Evolutionary conservation across 2,113 vertebrate genomes (phyloP).

Genomic region (Ctenomys sociabilis): DNA sequence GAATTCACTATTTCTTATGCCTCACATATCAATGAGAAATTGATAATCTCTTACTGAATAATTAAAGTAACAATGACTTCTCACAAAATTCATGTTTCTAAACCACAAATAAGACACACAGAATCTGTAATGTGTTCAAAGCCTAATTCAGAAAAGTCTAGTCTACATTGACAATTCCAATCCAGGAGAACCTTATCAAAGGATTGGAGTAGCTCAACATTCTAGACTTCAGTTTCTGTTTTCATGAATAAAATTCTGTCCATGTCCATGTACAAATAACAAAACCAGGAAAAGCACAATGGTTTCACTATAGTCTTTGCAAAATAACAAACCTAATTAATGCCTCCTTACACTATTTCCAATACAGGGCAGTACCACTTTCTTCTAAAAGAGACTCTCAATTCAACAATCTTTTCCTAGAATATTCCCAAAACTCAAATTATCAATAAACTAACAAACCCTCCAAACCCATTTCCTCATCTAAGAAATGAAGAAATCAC

Average conservation of each 20-base stretch:
- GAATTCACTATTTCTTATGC: not conserved
- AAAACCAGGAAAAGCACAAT: constrained; percentile 48
- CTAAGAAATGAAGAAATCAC: constrained; percentile 47
- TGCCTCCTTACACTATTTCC: not conserved
- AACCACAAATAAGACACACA: constrained; percentile 27
- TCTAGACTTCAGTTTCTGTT: constrained; percentile 23
- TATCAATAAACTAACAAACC: constrained; percentile 44
- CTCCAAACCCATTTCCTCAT: constrained; percentile 9
- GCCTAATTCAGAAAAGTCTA: constrained; percentile 50
- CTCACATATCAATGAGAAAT: not conserved
- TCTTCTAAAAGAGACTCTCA: constrained; percentile 5
- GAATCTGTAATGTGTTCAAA: constrained; percentile 69
- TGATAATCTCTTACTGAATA: constrained; percentile 22
- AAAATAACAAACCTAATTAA: constrained; percentile 41
- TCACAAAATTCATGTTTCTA: constrained; percentile 50
- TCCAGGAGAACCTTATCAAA: not conserved
- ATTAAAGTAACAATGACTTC: constrained; percentile 15
- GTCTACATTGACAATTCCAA: constrained; percentile 24
- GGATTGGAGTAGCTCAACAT: not conserved
- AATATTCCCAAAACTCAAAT: constrained; percentile 15
- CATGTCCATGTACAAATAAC: not conserved
- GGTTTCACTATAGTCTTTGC: not conserved
- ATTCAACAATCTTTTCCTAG: constrained; percentile 26
- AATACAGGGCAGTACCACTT: not conserved
- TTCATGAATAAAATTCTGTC: constrained; percentile 35